These are phyloP conservation scores for Herpetotheres cachinnans DNA, from an alignment of 2,113 vertebrate species.

Conservation along the genomic window DNA sequence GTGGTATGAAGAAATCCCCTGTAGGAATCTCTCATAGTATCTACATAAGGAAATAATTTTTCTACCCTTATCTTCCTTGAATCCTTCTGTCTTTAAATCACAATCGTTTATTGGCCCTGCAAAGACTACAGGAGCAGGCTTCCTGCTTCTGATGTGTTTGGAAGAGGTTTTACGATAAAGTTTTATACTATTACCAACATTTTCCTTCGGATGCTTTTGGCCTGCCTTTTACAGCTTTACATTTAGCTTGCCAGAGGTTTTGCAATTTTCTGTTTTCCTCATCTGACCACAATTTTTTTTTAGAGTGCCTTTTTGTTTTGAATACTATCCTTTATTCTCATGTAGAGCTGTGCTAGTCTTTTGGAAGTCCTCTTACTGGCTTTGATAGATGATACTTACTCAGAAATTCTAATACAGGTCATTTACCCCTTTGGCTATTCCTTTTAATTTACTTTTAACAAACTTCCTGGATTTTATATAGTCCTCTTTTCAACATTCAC, in stretches of 20 bases:
- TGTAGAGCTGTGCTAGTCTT: background rate
- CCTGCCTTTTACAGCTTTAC: background rate
- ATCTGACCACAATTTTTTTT: background rate
- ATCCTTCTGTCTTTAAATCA: background rate
- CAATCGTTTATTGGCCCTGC: background rate
- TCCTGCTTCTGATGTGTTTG: slow-evolving; percentile 18
- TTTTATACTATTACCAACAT: slow-evolving; percentile 14
- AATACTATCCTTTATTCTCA: background rate
- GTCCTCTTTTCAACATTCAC: background rate
- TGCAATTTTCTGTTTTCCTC: slow-evolving; percentile 45
- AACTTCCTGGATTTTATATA: background rate
- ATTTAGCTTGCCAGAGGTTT: slow-evolving; percentile 11
- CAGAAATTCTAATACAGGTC: background rate
- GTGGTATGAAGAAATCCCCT: background rate
- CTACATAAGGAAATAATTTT: background rate
- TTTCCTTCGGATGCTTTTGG: slow-evolving; percentile 20
- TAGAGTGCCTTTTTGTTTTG: background rate
- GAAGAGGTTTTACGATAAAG: slow-evolving; percentile 1
- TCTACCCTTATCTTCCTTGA: background rate
- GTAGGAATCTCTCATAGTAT: background rate
- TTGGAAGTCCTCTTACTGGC: background rate
- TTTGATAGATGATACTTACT: background rate
- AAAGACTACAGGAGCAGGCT: background rate
- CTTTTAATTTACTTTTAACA: slow-evolving; percentile 9
- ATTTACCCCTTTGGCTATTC: background rate